Evolutionary conservation across 1,140 invertebrate species (phyloP).

Genomic region (Drosophila sp.): DNA sequence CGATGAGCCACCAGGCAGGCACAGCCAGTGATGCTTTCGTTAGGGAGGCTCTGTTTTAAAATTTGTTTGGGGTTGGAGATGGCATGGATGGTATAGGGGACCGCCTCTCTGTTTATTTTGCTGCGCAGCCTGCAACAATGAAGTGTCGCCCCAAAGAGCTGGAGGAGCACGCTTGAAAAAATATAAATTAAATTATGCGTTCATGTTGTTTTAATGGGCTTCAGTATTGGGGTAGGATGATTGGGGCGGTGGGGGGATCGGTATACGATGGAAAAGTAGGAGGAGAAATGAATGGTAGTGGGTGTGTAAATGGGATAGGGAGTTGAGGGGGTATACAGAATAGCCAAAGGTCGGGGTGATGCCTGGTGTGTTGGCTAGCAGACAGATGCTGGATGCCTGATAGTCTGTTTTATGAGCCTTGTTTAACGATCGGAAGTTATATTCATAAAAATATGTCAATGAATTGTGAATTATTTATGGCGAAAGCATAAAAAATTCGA

Average conservation of each 20-base stretch:
- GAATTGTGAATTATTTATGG: constrained; percentile 81
- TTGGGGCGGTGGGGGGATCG: background rate
- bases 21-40: constrained; percentile 35
- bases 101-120: constrained; percentile 48
- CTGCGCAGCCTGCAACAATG: constrained; percentile 58
- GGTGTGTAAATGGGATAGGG: background rate
- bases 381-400: constrained; percentile 53
- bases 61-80: background rate
- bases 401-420: constrained; percentile 69
- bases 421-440: constrained; percentile 81
- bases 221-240: constrained; percentile 23
- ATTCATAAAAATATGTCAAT: constrained; percentile 82
- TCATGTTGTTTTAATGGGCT: constrained; percentile 80
- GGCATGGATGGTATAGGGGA: background rate
- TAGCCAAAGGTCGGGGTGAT: constrained; percentile 1
- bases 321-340: constrained; percentile 10
- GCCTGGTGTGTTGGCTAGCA: constrained; percentile 12
- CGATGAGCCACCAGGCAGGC: constrained; percentile 51
- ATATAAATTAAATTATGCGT: constrained; percentile 81
- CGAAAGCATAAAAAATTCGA: constrained; percentile 38
- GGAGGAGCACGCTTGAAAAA: constrained; percentile 70
- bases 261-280: background rate
- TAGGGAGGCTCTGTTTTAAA: constrained; percentile 13
- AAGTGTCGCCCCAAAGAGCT: constrained; percentile 67
- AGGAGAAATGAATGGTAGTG: background rate